phyloP scores from a whole-genome alignment of 2,888 invertebrate genomes.

The Drosophila recens region DNA sequence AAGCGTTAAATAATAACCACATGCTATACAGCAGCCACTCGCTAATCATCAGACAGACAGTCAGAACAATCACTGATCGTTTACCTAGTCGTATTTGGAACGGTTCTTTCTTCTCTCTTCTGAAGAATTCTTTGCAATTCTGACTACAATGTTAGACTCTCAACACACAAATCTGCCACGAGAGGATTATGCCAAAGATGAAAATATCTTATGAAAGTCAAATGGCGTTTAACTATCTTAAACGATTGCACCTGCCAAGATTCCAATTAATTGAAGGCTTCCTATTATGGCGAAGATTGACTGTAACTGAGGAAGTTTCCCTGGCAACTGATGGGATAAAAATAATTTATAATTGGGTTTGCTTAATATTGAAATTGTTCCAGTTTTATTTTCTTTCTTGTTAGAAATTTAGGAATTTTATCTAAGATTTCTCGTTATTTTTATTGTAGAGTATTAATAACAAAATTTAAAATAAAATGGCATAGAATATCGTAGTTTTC shows the following conservation, averaged over 20 bases:
- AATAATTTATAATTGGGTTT: too few species aligned
- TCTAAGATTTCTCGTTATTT: too few species aligned
- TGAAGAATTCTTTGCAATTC: slow-evolving; percentile 34
- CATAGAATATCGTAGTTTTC: too few species aligned
- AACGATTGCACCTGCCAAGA: background rate
- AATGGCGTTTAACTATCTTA: background rate
- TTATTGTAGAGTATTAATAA: too few species aligned
- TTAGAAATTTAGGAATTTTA: too few species aligned
- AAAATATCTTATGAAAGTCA: slow-evolving; percentile 3
- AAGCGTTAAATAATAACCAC: slow-evolving; percentile 54
- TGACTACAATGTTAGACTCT: slow-evolving; percentile 15
- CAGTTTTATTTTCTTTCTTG: too few species aligned
- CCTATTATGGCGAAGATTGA: background rate
- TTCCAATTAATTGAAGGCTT: slow-evolving; percentile 14
- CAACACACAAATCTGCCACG: slow-evolving; percentile 7
- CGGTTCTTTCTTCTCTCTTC: slow-evolving; percentile 26
- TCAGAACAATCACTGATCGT: slow-evolving; percentile 42
- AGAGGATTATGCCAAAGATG: slow-evolving; percentile 5
- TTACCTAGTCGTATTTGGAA: slow-evolving; percentile 32
- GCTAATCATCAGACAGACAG: slow-evolving; percentile 8
- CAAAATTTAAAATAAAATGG: too few species aligned
- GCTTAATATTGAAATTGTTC: too few species aligned
- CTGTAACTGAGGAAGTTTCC: too few species aligned
- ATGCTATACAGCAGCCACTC: slow-evolving; percentile 6
- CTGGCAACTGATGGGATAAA: too few species aligned